Base-by-base conservation (phyloP, 2,113 vertebrate genomes). In the Gallinago undulata region DNA sequence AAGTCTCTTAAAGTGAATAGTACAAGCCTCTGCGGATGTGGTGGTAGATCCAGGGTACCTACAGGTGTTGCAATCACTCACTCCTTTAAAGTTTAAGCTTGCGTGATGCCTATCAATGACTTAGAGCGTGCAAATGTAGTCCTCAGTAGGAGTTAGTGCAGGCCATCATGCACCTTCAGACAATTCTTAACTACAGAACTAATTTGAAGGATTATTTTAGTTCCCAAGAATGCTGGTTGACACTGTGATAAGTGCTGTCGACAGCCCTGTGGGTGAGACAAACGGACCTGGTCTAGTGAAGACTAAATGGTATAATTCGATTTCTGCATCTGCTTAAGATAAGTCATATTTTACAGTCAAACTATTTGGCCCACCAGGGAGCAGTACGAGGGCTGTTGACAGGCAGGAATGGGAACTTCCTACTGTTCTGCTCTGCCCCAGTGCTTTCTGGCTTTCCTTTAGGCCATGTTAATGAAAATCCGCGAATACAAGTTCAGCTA, bases 211-310 rank as follows among this genome's bases (percentile, higher is more conserved):
- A 18, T 28, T 9, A 9, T 14, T 31, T 9, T 17, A 3, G 53
- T 59, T 60, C n/a, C 31, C 6, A 1, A 53, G 37, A 68, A 41
- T 0, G 7, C 66, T 62, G 13, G 0, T 67, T 60, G 70, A 9
- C 28, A 13, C 45, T 45, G 24, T 6, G 1, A 0, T 35, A 56
- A 48, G 51, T 4, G 15, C 39, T 64, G 83, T 31, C 0, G 0
- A 41, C 41, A 43, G 56, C 23, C 41, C 60, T 10, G 6, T 10
- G 11, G 28, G 37, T 10, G 33, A 72, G 67, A 23, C 41, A 35
- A 9, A 30, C 4, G 55, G 30, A 22, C 12, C 43, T 31, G 53
- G 30, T 27, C 47, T 53, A 41, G 35, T 27, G 66, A 56, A 51
- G 33, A 76, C 5, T 10, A 21, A n/a, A 39, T 18, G 30, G 21